Conservation (phyloP, 2,113 vertebrate genomes). For the Corythoichthys intestinalis region DNA sequence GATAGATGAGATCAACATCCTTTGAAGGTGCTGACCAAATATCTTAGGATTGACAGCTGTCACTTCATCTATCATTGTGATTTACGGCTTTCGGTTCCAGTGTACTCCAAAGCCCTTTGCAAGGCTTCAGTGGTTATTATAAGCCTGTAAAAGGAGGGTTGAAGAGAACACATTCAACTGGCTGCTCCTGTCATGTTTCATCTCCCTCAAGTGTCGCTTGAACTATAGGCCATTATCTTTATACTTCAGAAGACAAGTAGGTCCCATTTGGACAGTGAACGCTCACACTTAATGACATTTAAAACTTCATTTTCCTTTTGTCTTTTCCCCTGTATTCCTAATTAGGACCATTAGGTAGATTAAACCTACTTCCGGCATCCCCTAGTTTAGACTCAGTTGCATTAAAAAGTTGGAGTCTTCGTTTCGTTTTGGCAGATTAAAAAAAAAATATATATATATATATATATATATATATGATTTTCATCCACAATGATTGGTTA, state of each 20-base stretch:
- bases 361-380: conserved; percentile 18
- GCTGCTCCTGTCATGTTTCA: conserved; percentile 10
- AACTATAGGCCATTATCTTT: conserved; percentile 15
- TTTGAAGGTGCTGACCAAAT: conserved; percentile 15
- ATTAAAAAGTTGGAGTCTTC: background rate
- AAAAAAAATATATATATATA: too few relatives aligned
- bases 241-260: conserved; percentile 17
- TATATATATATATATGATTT: too few relatives aligned
- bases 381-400: conserved; percentile 11
- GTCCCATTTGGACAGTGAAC: background rate
- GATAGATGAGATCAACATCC: conserved; percentile 22
- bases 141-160: background rate
- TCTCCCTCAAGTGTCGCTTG: conserved; percentile 23
- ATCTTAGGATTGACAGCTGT: conserved; percentile 9
- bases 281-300: background rate
- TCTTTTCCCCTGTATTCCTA: conserved; percentile 7
- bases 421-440: background rate
- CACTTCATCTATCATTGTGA: conserved; percentile 22
- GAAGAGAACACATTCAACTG: background rate
- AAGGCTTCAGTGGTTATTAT: conserved; percentile 1
- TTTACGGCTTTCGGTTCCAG: conserved; percentile 13
- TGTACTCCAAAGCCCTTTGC: conserved; percentile 13
- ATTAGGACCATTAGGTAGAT: conserved; percentile 10
- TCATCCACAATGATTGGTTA: too few relatives aligned
- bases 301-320: conserved; percentile 10